A percentile compares a stretch with the other conserved stretches of the same genome.
phyloP scores from a whole-genome alignment of 2,797 vertebrate species.

The Nyctibius grandis region DNA sequence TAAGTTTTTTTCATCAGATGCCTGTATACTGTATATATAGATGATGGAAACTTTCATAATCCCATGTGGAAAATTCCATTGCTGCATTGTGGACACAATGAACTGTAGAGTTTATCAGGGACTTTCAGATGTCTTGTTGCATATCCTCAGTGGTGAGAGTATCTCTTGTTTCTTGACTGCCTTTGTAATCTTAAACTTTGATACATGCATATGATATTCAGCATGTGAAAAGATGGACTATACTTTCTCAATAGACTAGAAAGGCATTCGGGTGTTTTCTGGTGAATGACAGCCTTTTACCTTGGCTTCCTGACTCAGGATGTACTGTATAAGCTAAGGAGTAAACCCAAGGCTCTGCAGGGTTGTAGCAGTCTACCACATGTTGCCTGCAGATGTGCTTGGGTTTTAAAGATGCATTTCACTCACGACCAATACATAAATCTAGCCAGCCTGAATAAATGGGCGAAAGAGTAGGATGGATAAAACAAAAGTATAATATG shows the following conservation, averaged over 20 bases:
- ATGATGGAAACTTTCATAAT: not conserved
- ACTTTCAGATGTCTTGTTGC: not conserved
- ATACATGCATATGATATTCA: not conserved
- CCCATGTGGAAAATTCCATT: not conserved
- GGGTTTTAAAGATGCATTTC: not conserved
- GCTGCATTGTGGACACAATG: not conserved
- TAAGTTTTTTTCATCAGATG: not conserved
- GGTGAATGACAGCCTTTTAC: not conserved
- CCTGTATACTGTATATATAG: accelerated
- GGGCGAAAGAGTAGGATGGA: not conserved
- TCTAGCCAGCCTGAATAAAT: not conserved
- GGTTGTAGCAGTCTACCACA: not conserved
- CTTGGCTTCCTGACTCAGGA: not conserved
- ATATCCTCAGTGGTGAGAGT: not conserved
- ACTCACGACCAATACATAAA: not conserved
- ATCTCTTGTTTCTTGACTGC: not conserved
- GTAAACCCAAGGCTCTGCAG: not conserved
- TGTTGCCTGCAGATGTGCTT: not conserved
- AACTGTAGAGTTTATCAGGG: not conserved
- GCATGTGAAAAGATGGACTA: not conserved
- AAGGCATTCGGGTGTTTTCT: not conserved
- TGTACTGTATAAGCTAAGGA: not conserved
- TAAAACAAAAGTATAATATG: not conserved
- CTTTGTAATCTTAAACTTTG: not conserved
- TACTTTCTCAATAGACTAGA: not conserved